Conservation (phyloP, 37 sponge, comb jelly and placozoan genomes). For the Bolinopsis microptera region DNA sequence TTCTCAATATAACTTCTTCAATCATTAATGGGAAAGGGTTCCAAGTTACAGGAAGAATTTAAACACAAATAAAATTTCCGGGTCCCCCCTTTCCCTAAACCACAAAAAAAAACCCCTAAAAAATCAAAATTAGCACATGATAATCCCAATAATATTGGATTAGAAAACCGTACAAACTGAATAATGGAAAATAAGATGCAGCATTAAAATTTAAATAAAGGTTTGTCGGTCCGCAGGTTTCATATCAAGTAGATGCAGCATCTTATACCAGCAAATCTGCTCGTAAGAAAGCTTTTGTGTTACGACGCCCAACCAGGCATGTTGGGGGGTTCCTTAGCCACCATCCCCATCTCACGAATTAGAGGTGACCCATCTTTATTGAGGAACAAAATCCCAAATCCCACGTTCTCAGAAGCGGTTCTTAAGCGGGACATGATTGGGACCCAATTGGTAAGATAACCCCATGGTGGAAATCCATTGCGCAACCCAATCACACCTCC, state of each 20-base stretch:
- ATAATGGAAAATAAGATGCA: too few relatives aligned
- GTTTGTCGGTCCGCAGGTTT: conserved; percentile 12
- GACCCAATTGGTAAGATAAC: conserved; percentile 87
- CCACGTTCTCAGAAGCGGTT: conserved; percentile 86
- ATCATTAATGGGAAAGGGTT: too few relatives aligned
- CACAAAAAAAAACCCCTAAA: too few relatives aligned
- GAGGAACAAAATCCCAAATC: conserved; percentile 89
- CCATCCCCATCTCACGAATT: conserved; percentile 93
- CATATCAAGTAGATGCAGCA: neutral
- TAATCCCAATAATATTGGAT: too few relatives aligned
- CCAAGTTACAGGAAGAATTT: too few relatives aligned
- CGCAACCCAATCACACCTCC: conserved; percentile 85
- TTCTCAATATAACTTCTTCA: too few relatives aligned
- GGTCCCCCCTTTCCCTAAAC: too few relatives aligned
- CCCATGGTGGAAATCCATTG: conserved; percentile 93
- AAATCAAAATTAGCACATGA: too few relatives aligned
- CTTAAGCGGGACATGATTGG: conserved; percentile 87
- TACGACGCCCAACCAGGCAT: conserved; percentile 71
- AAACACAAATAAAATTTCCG: too few relatives aligned
- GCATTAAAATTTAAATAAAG: too few relatives aligned
- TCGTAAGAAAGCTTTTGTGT: conserved; percentile 73
- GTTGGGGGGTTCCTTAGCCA: conserved; percentile 78
- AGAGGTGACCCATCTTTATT: conserved; percentile 90
- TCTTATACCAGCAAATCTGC: conserved; percentile 58
- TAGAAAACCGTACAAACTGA: too few relatives aligned